Base-by-base conservation (phyloP, 2,113 vertebrate species). In the Aspiorhynchus laticeps region DNA sequence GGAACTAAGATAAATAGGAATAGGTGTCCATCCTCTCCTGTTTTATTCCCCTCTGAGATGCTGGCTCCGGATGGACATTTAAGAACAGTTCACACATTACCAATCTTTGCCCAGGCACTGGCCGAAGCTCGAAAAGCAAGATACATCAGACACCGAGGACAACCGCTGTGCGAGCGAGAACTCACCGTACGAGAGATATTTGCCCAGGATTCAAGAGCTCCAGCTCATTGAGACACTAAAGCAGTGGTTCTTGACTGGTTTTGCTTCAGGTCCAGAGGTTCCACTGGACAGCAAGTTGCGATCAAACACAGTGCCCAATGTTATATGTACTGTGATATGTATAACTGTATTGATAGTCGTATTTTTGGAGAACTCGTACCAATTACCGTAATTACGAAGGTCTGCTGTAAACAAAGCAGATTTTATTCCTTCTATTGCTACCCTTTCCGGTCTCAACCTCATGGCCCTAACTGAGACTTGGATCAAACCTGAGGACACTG, bases 91-190 rank as follows among this genome's bases (percentile, higher is more conserved):
- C 71, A 91, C 73, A 84, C 86, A 7, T 89, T 93, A 53, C 89
- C 92, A 36, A 89, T 91, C 61, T 94, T 93, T 83, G 76, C 75
- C 4, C 91, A 94, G 51, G 77, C 94, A 48, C 91, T 95, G 71
- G 84, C 80, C 1, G 93, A 93, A 86, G 95, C 89, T 28, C 90
- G 88, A 65, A 92, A 95, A 3, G 94, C 94, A 17, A 92, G 92
- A 59, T 95, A 95, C 89, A 92, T 95, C 83, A 89, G 93, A 10
- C 92, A 95, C 67, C 90, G 92, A n/a, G 87, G 85, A 2, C 91
- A 86, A 19, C 90, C 91, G 0, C 87, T 89, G 75, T 91, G 90
- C 4, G 94, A 93, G 90, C 91, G 81, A 76, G 87, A 94, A 67
- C 89, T 95, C 26, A 92, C 91, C 63, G 73, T 90, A 2, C 24